phyloP scores from a whole-genome alignment of 2,888 invertebrate genomes.

The Megamerina dolium region DNA sequence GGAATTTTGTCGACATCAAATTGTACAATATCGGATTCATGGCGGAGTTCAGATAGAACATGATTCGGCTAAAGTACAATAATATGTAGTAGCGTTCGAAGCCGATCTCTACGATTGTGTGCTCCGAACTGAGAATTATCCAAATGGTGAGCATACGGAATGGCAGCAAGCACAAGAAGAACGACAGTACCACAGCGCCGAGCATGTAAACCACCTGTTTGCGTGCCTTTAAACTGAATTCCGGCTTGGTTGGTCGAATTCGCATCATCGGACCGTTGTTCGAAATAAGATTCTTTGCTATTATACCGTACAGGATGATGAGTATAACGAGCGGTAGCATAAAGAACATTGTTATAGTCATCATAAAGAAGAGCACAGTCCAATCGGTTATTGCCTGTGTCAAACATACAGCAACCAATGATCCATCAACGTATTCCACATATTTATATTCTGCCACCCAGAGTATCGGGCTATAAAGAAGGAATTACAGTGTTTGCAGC shows the following conservation, averaged over 20 bases:
- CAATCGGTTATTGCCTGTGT: slow-evolving; percentile 71
- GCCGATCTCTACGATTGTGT: slow-evolving; percentile 62
- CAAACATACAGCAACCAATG: slow-evolving; percentile 67
- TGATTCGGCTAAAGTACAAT: slow-evolving; percentile 75
- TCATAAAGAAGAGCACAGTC: slow-evolving; percentile 73
- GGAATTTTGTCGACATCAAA: slow-evolving; percentile 85
- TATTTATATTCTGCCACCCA: slow-evolving; percentile 68
- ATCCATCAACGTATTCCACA: slow-evolving; percentile 64
- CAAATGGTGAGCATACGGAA: slow-evolving; percentile 77
- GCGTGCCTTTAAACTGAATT: slow-evolving; percentile 67
- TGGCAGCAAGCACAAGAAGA: slow-evolving; percentile 83
- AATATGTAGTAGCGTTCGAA: slow-evolving; percentile 75
- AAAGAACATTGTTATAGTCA: slow-evolving; percentile 74
- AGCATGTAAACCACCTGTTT: slow-evolving; percentile 83
- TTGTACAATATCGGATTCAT: slow-evolving; percentile 90
- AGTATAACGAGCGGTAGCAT: slow-evolving; percentile 73
- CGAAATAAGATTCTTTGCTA: slow-evolving; percentile 75
- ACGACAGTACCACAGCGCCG: slow-evolving; percentile 78
- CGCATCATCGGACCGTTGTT: slow-evolving; percentile 58
- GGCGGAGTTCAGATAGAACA: slow-evolving; percentile 85
- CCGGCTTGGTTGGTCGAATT: slow-evolving; percentile 64
- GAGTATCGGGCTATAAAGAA: slow-evolving; percentile 70
- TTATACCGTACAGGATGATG: slow-evolving; percentile 73
- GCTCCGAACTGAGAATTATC: slow-evolving; percentile 71
- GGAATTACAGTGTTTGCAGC: slow-evolving; percentile 29